phyloP scores from a whole-genome alignment of 2,113 vertebrate genomes.

The Zapornia atra region DNA sequence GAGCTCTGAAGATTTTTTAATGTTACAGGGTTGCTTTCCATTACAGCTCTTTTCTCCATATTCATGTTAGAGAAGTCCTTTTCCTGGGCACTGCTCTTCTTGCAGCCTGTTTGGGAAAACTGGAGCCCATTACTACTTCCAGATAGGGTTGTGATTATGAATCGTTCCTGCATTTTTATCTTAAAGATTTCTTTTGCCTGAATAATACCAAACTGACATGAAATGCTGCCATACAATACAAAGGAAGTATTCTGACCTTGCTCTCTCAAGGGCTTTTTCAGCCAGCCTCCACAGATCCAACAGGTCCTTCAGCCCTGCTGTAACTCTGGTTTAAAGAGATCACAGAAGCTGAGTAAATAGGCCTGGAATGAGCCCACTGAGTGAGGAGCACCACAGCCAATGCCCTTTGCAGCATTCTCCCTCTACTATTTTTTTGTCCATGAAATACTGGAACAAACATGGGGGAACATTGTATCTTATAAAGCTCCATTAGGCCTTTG shows the following conservation, averaged over 20 bases:
- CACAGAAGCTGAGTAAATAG: neutral
- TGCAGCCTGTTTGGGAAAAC: neutral
- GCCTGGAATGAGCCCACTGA: neutral
- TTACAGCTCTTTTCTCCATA: neutral
- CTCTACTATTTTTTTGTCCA: neutral
- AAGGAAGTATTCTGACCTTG: neutral
- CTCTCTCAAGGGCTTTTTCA: neutral
- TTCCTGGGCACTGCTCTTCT: neutral
- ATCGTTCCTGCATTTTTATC: neutral
- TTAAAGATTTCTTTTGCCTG: neutral
- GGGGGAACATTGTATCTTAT: neutral
- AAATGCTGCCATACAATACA: neutral
- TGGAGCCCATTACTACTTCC: neutral
- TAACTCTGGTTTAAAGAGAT: neutral
- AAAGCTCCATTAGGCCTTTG: neutral
- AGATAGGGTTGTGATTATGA: neutral
- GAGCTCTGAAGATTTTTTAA: conserved; percentile 22
- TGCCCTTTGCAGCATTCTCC: neutral
- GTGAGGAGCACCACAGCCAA: neutral
- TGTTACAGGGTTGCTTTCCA: neutral
- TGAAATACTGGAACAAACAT: neutral
- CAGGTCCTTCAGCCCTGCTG: neutral
- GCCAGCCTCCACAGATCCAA: neutral
- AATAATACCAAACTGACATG: neutral
- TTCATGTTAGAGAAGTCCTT: neutral